Percentiles rank a stretch among this genome's conserved stretches.
Evolutionary conservation across 1,140 invertebrate genomes (phyloP).

Genomic region (Apocrypta bakeri): DNA sequence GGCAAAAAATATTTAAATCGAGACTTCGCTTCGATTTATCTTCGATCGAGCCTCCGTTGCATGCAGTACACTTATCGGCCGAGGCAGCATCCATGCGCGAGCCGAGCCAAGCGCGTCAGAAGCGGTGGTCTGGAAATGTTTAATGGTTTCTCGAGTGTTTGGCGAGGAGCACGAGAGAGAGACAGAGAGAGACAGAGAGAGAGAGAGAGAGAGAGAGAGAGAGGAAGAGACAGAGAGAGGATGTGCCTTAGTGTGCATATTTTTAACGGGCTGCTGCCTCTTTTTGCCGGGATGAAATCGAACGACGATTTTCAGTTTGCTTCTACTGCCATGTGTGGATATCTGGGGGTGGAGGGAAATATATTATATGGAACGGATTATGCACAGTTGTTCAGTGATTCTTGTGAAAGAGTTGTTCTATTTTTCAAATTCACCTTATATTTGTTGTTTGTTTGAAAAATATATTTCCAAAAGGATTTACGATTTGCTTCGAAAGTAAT

Average conservation of each 20-base stretch:
- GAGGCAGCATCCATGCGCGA: constrained; percentile 45
- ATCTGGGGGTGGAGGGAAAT: background rate
- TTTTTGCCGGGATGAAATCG: constrained; percentile 27
- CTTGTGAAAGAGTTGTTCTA: too few species aligned
- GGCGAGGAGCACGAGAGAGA: constrained; percentile 39
- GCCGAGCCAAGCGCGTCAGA: constrained; percentile 47
- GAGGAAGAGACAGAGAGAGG: too few species aligned
- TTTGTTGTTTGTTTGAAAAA: too few species aligned
- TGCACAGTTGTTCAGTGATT: background rate
- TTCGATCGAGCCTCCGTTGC: constrained; percentile 36
- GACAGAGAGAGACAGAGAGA: too few species aligned
- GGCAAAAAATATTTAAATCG: constrained; percentile 45
- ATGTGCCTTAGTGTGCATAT: constrained; percentile 49
- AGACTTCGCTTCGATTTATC: constrained; percentile 42
- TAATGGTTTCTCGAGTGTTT: constrained; percentile 62
- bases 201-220: too few species aligned
- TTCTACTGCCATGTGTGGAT: background rate
- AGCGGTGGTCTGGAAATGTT: constrained; percentile 61
- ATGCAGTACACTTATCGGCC: constrained; percentile 40
- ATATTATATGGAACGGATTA: background rate
- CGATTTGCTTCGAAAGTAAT: too few species aligned
- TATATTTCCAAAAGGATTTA: too few species aligned
- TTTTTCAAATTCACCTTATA: too few species aligned
- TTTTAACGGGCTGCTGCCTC: constrained; percentile 41
- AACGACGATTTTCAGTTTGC: constrained; percentile 13